A percentile compares a stretch with the other conserved stretches of the same genome.
Conservation (phyloP, 1,140 invertebrate genomes). For the Ceratosolen solmsi region DNA sequence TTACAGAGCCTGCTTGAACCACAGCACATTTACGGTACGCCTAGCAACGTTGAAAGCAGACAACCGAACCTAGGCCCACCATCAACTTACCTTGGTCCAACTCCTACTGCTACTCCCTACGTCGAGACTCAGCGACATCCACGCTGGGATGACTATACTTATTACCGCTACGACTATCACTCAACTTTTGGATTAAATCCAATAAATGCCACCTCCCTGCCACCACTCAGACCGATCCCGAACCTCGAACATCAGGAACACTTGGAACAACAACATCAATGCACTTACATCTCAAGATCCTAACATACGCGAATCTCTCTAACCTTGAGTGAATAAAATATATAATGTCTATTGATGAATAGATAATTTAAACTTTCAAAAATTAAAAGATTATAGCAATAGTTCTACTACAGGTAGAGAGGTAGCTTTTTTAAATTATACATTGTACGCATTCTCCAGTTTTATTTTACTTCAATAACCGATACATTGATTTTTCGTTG, state of each 20-base stretch:
- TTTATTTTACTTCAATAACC: too few species aligned
- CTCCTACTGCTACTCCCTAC: conserved; percentile 52
- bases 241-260: conserved; percentile 50
- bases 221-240: conserved; percentile 56
- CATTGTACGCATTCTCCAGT: too few species aligned
- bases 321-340: too few species aligned
- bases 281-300: too few species aligned
- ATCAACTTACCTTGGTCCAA: conserved; percentile 36
- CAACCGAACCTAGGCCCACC: not conserved
- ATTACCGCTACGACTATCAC: conserved; percentile 71
- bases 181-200: conserved; percentile 60
- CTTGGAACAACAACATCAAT: not conserved
- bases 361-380: too few species aligned
- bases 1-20: conserved; percentile 79
- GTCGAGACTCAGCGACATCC: conserved; percentile 64
- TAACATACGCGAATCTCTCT: too few species aligned
- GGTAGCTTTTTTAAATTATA: too few species aligned
- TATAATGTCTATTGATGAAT: too few species aligned
- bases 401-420: too few species aligned
- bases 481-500: too few species aligned
- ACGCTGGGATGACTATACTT: conserved; percentile 69
- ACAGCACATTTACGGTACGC: conserved; percentile 58
- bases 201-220: conserved; percentile 19
- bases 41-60: conserved; percentile 57
- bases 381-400: too few species aligned